Evolutionary conservation across 2,797 vertebrate genomes (phyloP).

Genomic region (Helostoma temminkii): DNA sequence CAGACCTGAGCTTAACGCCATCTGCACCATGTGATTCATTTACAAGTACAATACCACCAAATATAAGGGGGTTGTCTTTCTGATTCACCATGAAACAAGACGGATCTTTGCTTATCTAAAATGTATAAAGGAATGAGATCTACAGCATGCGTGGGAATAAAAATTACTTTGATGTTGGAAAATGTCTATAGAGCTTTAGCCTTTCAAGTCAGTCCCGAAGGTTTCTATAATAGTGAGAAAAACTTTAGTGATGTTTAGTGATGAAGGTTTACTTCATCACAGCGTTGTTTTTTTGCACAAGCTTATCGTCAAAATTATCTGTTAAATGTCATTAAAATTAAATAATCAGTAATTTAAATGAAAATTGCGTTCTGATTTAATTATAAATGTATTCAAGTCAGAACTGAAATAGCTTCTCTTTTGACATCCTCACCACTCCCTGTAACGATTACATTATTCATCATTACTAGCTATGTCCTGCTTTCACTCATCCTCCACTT

Average conservation of each 20-base stretch:
- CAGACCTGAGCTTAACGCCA: conserved; percentile 45
- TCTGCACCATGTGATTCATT: conserved; percentile 55
- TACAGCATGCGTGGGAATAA: conserved; percentile 67
- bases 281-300: conserved; percentile 27
- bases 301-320: conserved; percentile 1
- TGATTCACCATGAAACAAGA: conserved; percentile 65
- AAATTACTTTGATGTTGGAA: conserved; percentile 72
- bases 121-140: conserved; percentile 72
- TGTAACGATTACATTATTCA: conserved; percentile 38
- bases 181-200: conserved; percentile 64
- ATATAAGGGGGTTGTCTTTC: conserved; percentile 54
- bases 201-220: conserved; percentile 74
- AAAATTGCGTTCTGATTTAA: conserved; percentile 38
- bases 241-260: conserved; percentile 67
- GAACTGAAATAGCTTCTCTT: conserved; percentile 19
- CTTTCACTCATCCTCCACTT: background rate
- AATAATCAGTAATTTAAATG: conserved; percentile 23
- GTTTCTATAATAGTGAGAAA: conserved; percentile 53
- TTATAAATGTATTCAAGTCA: conserved; percentile 43
- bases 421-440: background rate
- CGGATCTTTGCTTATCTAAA: conserved; percentile 72
- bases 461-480: conserved; percentile 15
- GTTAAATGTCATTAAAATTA: conserved; percentile 15
- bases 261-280: conserved; percentile 58
- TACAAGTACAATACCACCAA: conserved; percentile 45